Conservation (phyloP, 2,113 vertebrate genomes). For the Phalacrocorax pelagicus region DNA sequence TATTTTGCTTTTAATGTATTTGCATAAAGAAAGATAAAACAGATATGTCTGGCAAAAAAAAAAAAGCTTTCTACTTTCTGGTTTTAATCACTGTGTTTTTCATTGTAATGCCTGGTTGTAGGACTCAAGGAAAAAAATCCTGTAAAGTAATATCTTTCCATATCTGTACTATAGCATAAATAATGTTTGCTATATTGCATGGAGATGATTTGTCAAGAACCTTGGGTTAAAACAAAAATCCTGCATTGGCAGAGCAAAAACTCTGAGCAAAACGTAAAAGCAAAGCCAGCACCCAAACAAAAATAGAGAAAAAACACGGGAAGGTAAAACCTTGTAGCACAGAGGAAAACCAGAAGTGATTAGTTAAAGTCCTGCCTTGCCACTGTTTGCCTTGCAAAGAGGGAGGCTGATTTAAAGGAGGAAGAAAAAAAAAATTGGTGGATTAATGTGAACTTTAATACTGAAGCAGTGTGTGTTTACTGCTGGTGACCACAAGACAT, state of each 20-base stretch:
- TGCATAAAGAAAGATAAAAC: slow-evolving; percentile 35
- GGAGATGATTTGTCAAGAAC: neutral
- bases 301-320: neutral
- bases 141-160: neutral
- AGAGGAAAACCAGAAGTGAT: slow-evolving; percentile 53
- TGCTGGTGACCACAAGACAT: slow-evolving; percentile 84
- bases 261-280: neutral
- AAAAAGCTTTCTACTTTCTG: neutral
- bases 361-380: slow-evolving; percentile 52
- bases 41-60: neutral
- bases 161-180: neutral
- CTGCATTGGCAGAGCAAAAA: neutral
- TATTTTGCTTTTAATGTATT: slow-evolving; percentile 43
- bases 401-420: slow-evolving; percentile 59
- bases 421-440: neutral
- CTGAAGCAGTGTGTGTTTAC: slow-evolving; percentile 72
- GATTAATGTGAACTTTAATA: slow-evolving; percentile 76
- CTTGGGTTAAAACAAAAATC: neutral
- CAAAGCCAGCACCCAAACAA: neutral
- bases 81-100: neutral
- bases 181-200: neutral
- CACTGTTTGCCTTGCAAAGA: slow-evolving; percentile 68
- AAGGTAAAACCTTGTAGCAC: slow-evolving; percentile 14
- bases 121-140: fast-evolving
- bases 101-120: neutral